Conservation (phyloP, 1,140 invertebrate species). For the Sarcophaga peregrina region DNA sequence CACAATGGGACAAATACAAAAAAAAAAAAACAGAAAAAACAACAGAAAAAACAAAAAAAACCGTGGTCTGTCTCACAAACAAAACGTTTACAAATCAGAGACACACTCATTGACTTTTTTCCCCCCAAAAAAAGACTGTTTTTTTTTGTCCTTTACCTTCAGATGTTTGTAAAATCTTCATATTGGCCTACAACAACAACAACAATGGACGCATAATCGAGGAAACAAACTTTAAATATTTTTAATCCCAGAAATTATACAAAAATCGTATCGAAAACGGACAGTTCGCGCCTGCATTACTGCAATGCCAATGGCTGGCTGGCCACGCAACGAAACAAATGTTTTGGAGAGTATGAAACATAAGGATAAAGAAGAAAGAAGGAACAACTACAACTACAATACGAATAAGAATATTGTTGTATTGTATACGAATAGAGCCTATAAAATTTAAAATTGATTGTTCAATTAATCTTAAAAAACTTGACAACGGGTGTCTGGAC, state of each 20-base stretch:
- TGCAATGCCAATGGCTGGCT: neutral
- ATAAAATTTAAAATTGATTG: conserved; percentile 66
- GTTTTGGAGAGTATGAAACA: neutral
- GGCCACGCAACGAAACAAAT: too few species aligned
- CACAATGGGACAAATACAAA: conserved; percentile 16
- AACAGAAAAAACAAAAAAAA: neutral
- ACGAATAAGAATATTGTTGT: too few species aligned
- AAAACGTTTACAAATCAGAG: conserved; percentile 41
- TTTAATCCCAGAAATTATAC: conserved; percentile 31
- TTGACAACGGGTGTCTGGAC: conserved; percentile 54
- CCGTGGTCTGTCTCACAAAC: neutral
- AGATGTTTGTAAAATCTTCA: neutral
- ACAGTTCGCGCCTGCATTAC: neutral
- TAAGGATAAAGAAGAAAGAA: neutral
- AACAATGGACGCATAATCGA: neutral
- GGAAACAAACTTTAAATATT: conserved; percentile 37
- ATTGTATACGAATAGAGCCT: conserved; percentile 58
- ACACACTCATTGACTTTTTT: neutral
- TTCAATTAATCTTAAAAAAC: conserved; percentile 65
- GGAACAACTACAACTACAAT: neutral
- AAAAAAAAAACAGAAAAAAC: neutral
- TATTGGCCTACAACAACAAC: conserved; percentile 47
- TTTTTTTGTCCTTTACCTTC: too few species aligned
- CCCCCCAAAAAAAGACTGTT: too few species aligned
- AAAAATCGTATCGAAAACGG: neutral